Conservation (phyloP, 1,140 invertebrate genomes). For the Cyclargus thomasi region DNA sequence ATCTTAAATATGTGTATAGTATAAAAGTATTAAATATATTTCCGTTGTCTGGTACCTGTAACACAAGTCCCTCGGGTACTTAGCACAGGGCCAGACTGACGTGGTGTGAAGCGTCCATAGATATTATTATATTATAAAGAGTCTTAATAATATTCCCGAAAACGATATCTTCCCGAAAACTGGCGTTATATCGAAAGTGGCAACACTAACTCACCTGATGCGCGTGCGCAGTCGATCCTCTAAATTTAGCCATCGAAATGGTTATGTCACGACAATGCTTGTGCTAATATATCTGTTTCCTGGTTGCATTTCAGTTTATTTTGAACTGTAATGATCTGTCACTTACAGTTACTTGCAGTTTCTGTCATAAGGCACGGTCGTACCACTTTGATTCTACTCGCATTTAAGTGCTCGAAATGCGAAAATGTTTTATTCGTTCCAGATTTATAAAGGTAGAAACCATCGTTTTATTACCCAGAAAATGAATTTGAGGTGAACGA, state of each 20-base stretch:
- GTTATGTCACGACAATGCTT: constrained; percentile 57
- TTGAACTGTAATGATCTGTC: constrained; percentile 21
- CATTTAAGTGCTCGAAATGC: background rate
- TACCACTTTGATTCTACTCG: background rate
- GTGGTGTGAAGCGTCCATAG: too few species aligned
- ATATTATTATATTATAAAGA: too few species aligned
- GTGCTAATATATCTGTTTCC: constrained; percentile 30
- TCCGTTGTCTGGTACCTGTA: too few species aligned
- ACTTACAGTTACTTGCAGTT: background rate
- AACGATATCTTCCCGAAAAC: constrained; percentile 30
- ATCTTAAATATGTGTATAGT: too few species aligned
- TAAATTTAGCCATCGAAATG: constrained; percentile 47
- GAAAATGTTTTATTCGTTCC: background rate
- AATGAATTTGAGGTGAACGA: too few species aligned
- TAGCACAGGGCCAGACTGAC: too few species aligned
- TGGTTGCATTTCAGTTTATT: constrained; percentile 30
- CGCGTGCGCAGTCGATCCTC: constrained; percentile 44
- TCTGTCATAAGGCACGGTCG: background rate
- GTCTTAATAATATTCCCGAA: too few species aligned
- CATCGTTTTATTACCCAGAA: too few species aligned
- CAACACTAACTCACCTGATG: constrained; percentile 53
- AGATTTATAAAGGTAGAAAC: background rate
- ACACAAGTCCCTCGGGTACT: too few species aligned
- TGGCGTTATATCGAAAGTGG: constrained; percentile 37
- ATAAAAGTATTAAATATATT: too few species aligned